Percentiles rank a stretch among this genome's conserved stretches.
Evolutionary conservation across 2,888 invertebrate genomes (phyloP).

Genomic region (Catocala nupta): DNA sequence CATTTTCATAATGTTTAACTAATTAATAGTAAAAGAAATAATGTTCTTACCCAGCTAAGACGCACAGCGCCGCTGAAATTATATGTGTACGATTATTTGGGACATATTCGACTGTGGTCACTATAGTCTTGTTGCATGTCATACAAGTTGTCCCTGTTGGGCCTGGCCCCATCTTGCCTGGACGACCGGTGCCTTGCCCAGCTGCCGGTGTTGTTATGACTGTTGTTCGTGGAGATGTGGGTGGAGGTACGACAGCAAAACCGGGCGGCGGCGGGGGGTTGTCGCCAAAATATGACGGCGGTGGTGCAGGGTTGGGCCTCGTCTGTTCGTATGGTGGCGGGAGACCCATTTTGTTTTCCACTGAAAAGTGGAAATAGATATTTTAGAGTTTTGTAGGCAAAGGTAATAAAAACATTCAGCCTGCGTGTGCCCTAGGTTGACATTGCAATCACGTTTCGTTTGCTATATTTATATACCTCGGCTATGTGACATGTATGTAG

Average conservation of each 20-base stretch:
- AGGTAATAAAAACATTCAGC: slow-evolving; percentile 2
- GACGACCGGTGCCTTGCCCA: slow-evolving; percentile 32
- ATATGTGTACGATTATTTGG: slow-evolving; percentile 82
- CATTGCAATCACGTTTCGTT: too few species aligned
- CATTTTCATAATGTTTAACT: too few species aligned
- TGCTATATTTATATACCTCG: too few species aligned
- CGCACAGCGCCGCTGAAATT: slow-evolving; percentile 78
- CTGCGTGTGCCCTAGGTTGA: neutral
- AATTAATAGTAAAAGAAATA: neutral
- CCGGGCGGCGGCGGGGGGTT: slow-evolving; percentile 76
- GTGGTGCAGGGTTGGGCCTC: slow-evolving; percentile 75
- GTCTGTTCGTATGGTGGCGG: slow-evolving; percentile 80
- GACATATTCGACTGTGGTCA: slow-evolving; percentile 79
- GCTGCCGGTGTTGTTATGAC: slow-evolving; percentile 67
- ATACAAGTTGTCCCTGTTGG: slow-evolving; percentile 77
- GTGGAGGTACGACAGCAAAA: slow-evolving; percentile 58
- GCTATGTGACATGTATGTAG: too few species aligned
- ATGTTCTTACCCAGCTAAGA: slow-evolving; percentile 75
- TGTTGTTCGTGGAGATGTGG: slow-evolving; percentile 68
- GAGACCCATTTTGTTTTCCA: slow-evolving; percentile 84
- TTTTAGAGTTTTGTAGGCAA: neutral
- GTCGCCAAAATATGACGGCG: slow-evolving; percentile 80
- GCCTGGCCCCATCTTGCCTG: slow-evolving; percentile 75
- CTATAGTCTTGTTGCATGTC: slow-evolving; percentile 76
- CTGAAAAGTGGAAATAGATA: slow-evolving; percentile 59